phyloP scores from a whole-genome alignment of 2,797 vertebrate genomes.

The Avahi laniger region DNA sequence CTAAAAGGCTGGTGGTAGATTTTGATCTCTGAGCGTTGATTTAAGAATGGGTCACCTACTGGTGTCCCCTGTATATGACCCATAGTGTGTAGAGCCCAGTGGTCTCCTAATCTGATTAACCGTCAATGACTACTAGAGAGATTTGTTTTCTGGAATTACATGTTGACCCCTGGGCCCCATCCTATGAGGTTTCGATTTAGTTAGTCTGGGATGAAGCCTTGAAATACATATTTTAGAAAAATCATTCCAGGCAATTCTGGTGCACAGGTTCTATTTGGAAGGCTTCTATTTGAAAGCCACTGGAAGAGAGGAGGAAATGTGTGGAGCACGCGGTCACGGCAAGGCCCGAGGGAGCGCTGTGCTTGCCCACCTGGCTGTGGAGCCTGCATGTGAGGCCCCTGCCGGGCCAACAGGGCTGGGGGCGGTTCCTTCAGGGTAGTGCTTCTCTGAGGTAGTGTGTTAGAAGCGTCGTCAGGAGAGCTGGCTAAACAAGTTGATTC shows the following conservation, averaged over 20 bases:
- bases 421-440: neutral
- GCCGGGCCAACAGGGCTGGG: neutral
- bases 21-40: neutral
- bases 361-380: neutral
- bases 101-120: neutral
- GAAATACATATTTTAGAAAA: neutral
- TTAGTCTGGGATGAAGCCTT: neutral
- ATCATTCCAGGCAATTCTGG: neutral
- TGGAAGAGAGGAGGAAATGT: neutral
- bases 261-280: neutral
- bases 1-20: neutral
- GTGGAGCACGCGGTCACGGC: rapidly evolving
- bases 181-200: neutral
- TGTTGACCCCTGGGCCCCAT: neutral
- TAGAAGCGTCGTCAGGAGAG: neutral
- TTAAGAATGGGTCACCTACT: neutral
- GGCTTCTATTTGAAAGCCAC: neutral
- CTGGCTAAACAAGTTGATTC: neutral
- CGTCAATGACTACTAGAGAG: neutral
- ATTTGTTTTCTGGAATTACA: neutral
- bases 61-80: neutral
- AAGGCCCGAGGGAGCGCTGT: neutral
- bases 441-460: neutral
- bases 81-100: neutral
- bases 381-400: neutral